phyloP scores from a whole-genome alignment of 2,113 vertebrate species.

The Helogale parvula region DNA sequence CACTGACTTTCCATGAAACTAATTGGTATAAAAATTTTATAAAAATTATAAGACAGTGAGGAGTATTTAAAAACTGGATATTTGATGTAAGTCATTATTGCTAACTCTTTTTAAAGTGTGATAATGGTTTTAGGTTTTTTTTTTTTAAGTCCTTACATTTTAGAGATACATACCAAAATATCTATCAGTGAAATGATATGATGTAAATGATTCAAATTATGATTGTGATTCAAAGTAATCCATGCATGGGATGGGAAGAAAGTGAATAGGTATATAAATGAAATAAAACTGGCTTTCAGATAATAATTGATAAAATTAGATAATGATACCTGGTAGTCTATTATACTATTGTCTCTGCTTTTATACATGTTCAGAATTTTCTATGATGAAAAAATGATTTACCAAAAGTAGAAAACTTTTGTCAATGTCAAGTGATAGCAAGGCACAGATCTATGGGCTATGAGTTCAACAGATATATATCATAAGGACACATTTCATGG shows the following conservation, averaged over 20 bases:
- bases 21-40: background rate
- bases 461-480: background rate
- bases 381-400: background rate
- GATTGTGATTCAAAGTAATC: background rate
- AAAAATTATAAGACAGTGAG: background rate
- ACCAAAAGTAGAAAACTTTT: background rate
- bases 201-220: background rate
- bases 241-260: background rate
- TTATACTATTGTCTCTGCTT: background rate
- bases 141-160: background rate
- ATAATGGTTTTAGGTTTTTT: background rate
- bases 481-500: background rate
- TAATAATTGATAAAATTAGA: background rate
- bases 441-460: background rate
- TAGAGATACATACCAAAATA: background rate
- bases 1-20: background rate
- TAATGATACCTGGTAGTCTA: background rate
- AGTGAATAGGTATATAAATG: background rate
- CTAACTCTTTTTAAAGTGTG: background rate
- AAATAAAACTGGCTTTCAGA: background rate
- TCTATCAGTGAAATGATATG: background rate
- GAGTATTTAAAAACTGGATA: background rate
- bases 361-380: conserved; percentile 23
- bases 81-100: background rate
- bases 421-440: background rate